Evolutionary conservation across 2,888 invertebrate species (phyloP).

Genomic region (Lasioglossum marginatum): DNA sequence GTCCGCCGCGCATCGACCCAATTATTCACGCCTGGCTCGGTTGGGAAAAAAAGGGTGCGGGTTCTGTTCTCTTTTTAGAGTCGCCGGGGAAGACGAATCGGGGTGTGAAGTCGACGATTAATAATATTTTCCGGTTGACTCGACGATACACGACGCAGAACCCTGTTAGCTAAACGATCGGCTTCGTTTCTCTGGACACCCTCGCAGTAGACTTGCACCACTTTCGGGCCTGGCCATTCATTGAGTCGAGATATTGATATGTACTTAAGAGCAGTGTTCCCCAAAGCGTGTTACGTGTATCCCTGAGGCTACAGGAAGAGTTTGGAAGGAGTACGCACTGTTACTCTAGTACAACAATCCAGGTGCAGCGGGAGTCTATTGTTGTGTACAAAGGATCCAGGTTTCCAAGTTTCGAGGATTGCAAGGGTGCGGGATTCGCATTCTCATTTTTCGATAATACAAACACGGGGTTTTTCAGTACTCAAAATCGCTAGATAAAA

Average conservation of each 20-base stretch:
- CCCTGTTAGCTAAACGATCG: background rate
- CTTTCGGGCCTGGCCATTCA: background rate
- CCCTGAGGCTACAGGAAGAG: too few species aligned
- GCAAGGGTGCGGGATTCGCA: too few species aligned
- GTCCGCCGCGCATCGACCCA: conserved; percentile 37
- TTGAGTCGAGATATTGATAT: background rate
- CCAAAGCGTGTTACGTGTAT: too few species aligned
- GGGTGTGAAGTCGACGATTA: conserved; percentile 47
- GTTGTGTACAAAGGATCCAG: too few species aligned
- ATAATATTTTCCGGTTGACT: conserved; percentile 35
- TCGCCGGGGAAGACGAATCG: conserved; percentile 14
- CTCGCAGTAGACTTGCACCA: background rate
- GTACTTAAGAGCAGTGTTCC: too few species aligned
- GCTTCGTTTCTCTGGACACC: background rate
- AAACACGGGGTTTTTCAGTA: too few species aligned
- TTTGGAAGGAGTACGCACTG: too few species aligned
- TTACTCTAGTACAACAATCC: too few species aligned
- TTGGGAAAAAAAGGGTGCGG: conserved; percentile 5
- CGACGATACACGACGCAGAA: background rate
- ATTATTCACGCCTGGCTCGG: conserved; percentile 36
- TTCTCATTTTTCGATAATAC: too few species aligned
- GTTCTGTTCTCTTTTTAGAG: background rate
- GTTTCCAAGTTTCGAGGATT: too few species aligned
- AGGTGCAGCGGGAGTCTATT: too few species aligned
- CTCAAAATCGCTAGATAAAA: too few species aligned